These are phyloP conservation scores for Caenorhabditis panamensis DNA, from an alignment of 2,888 invertebrate species.

Conservation along the genomic window DNA sequence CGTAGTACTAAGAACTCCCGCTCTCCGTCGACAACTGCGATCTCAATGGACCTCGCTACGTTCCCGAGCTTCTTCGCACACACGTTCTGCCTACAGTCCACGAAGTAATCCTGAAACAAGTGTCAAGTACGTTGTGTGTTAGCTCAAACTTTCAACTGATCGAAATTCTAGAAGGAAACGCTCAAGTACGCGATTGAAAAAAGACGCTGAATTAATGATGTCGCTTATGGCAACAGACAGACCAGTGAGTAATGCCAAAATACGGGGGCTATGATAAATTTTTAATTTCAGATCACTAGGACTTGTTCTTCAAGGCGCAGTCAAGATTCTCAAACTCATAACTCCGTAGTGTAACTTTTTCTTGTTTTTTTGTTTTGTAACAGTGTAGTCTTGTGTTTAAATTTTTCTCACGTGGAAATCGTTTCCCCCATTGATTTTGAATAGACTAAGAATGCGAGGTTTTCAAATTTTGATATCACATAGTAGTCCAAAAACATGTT, in stretches of 20 bases:
- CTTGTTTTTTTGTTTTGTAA: too few species aligned
- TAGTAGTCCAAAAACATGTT: too few species aligned
- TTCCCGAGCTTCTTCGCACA: conserved; percentile 62
- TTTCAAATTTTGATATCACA: too few species aligned
- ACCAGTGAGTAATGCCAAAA: too few species aligned
- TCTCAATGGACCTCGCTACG: conserved; percentile 68
- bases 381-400: too few species aligned
- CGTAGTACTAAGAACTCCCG: conserved; percentile 78
- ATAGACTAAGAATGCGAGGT: too few species aligned
- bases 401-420: too few species aligned
- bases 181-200: conserved; percentile 40
- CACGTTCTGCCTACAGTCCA: conserved; percentile 51
- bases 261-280: background rate
- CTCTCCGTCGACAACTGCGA: conserved; percentile 72
- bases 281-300: conserved; percentile 43
- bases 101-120: conserved; percentile 32
- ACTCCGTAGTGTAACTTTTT: conserved; percentile 63
- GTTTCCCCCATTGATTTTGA: too few species aligned
- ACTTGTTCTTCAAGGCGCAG: conserved; percentile 62
- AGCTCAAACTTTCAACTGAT: conserved; percentile 1
- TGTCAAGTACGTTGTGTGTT: conserved; percentile 30
- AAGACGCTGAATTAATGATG: conserved; percentile 55
- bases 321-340: conserved; percentile 68
- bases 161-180: conserved; percentile 41
- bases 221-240: conserved; percentile 50